Conservation (phyloP, 2,113 vertebrate genomes). For the Pedionomus torquatus region DNA sequence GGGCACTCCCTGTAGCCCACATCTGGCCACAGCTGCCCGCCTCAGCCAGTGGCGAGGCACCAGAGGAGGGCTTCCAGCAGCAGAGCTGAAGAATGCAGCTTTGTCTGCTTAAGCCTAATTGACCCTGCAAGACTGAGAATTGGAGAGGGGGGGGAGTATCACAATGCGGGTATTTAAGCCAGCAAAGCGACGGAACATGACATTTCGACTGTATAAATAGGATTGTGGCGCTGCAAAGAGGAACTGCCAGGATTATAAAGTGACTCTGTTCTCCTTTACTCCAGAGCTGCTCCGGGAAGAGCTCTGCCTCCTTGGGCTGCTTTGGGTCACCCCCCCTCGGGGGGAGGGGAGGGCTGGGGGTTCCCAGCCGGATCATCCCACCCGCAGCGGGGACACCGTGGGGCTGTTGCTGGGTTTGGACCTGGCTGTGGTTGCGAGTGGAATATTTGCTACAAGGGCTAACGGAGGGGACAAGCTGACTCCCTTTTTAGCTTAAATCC, state of each 20-base stretch:
- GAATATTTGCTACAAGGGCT: fast-evolving
- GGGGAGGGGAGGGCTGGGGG: background rate
- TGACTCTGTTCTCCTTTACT: background rate
- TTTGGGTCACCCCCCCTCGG: background rate
- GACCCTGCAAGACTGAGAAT: background rate
- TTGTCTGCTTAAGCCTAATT: background rate
- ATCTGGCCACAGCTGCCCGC: background rate
- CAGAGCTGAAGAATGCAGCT: fast-evolving
- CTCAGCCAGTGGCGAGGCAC: background rate
- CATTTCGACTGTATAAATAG: background rate
- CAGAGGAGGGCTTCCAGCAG: fast-evolving
- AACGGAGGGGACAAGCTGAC: fast-evolving
- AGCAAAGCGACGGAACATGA: background rate
- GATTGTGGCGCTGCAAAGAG: background rate
- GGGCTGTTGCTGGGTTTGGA: background rate
- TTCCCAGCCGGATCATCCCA: background rate
- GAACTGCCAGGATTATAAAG: background rate
- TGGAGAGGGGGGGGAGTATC: background rate
- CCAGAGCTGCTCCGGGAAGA: background rate
- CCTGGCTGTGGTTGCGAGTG: fast-evolving
- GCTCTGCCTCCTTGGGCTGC: background rate
- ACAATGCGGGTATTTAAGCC: background rate
- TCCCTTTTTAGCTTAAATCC: background rate
- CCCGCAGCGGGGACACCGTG: fast-evolving
- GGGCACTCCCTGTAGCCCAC: background rate